Percentiles rank a stretch among this genome's conserved stretches.
These are phyloP conservation scores for Lordiphosa andalusiaca DNA, from an alignment of 2,888 invertebrate species.

Conservation along the genomic window DNA sequence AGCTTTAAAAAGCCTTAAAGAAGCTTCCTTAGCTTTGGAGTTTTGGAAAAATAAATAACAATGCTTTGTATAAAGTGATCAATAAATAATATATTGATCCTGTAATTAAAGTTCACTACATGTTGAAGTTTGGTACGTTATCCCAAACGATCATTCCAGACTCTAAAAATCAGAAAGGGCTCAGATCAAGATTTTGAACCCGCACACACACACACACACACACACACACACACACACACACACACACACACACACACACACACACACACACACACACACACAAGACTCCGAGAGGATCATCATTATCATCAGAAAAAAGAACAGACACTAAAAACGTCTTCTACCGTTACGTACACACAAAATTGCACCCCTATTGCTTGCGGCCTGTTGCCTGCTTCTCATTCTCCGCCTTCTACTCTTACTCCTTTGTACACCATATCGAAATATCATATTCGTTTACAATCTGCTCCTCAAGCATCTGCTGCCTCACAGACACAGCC, in stretches of 20 bases:
- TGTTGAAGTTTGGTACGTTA: constrained; percentile 61
- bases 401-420: too few relatives aligned
- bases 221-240: constrained; percentile 36
- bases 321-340: constrained; percentile 51
- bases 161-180: constrained; percentile 45
- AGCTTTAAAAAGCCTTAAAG: too few relatives aligned
- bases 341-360: constrained; percentile 72
- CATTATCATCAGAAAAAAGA: constrained; percentile 35
- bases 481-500: constrained; percentile 38
- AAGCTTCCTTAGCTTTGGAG: too few relatives aligned
- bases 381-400: too few relatives aligned
- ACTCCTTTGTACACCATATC: constrained; percentile 64
- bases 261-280: constrained; percentile 28
- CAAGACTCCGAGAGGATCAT: constrained; percentile 37
- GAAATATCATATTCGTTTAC: constrained; percentile 74
- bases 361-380: constrained; percentile 71
- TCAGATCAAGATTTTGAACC: constrained; percentile 58
- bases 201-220: constrained; percentile 37
- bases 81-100: too few relatives aligned
- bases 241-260: constrained; percentile 29
- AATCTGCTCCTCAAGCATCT: constrained; percentile 71
- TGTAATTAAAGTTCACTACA: constrained; percentile 54
- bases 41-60: too few relatives aligned
- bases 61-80: too few relatives aligned
- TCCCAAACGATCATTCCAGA: constrained; percentile 63